These are phyloP conservation scores for Campoletis raptor DNA, from an alignment of 2,888 invertebrate species.

Conservation along the genomic window DNA sequence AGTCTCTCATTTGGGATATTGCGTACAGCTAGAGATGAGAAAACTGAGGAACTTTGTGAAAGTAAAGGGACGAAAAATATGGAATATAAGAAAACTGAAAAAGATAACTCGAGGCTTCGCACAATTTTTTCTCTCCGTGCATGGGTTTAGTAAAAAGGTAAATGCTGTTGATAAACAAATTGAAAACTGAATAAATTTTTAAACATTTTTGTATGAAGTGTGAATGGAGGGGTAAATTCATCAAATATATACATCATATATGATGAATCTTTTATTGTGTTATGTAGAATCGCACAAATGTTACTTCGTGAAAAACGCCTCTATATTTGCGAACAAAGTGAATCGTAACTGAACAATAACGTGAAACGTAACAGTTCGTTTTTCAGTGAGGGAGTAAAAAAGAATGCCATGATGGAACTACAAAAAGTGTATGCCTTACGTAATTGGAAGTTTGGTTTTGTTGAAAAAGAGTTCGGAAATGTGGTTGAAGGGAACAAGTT, in stretches of 20 bases:
- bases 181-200: neutral
- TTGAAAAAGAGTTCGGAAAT: slow-evolving; percentile 6
- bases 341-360: neutral
- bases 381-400: neutral
- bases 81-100: neutral
- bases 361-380: neutral
- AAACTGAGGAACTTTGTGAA: slow-evolving; percentile 13
- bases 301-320: neutral
- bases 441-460: slow-evolving; percentile 22
- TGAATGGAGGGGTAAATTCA: too few species aligned
- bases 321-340: neutral
- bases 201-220: neutral
- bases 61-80: neutral
- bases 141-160: neutral
- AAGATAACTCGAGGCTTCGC: neutral
- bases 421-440: neutral
- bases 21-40: neutral
- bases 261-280: neutral
- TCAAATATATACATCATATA: too few species aligned
- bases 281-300: neutral
- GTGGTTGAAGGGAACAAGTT: neutral
- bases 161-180: neutral
- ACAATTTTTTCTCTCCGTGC: neutral
- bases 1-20: slow-evolving; percentile 4
- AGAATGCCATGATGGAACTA: neutral